A percentile compares a stretch with the other conserved stretches of the same genome.
Evolutionary conservation across 2,797 vertebrate genomes (phyloP).

Genomic region (Eulemur mongoz): DNA sequence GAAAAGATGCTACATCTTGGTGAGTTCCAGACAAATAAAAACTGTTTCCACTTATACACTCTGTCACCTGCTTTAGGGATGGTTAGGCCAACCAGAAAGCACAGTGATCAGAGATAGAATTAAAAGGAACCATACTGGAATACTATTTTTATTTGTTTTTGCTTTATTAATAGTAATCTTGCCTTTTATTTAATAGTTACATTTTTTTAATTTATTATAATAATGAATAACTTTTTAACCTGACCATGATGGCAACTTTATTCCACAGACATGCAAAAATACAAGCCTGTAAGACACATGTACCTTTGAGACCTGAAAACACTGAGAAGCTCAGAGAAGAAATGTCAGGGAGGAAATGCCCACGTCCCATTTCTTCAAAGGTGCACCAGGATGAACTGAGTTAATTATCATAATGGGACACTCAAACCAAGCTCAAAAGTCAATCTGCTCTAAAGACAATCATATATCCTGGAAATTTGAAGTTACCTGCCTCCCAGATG

Average conservation of each 20-base stretch:
- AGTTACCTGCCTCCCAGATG: background rate
- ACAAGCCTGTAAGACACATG: background rate
- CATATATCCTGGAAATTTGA: background rate
- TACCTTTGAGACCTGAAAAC: background rate
- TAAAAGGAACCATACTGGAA: background rate
- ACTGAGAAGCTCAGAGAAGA: background rate
- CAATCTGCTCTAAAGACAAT: background rate
- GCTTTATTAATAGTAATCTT: background rate
- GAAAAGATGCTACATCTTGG: background rate
- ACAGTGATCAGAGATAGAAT: background rate
- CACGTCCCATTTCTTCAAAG: background rate
- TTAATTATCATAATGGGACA: background rate
- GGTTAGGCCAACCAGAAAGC: background rate
- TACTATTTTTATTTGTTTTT: background rate
- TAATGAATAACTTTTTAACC: slow-evolving; percentile 4
- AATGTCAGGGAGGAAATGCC: background rate
- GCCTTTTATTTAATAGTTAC: background rate
- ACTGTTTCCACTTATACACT: background rate
- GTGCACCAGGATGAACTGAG: background rate
- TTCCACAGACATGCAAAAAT: background rate
- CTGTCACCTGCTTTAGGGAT: background rate
- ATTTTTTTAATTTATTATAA: slow-evolving; percentile 24
- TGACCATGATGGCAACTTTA: background rate
- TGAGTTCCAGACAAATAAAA: slow-evolving; percentile 18
- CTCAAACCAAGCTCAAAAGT: background rate